Evolutionary conservation across 2,113 vertebrate genomes (phyloP).

Genomic region (Ammodytes marinus): DNA sequence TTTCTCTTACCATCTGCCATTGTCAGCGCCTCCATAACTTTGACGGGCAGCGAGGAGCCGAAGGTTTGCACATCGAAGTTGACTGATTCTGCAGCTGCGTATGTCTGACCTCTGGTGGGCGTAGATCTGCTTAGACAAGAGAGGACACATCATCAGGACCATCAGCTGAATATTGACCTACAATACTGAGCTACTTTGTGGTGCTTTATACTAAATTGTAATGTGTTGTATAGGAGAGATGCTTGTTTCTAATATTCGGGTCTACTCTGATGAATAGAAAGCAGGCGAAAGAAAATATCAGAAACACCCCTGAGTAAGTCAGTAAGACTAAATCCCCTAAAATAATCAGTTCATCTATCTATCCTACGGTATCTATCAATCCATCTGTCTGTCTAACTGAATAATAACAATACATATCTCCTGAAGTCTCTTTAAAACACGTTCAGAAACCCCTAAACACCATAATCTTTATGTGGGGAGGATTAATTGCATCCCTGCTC

Average conservation of each 20-base stretch:
- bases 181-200: background rate
- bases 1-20: slow-evolving; percentile 87
- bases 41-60: slow-evolving; percentile 95
- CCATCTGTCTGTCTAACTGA: too few relatives aligned
- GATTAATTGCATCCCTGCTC: background rate
- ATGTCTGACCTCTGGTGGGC: slow-evolving; percentile 88
- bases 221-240: background rate
- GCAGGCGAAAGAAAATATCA: background rate
- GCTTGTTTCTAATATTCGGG: too few relatives aligned
- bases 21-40: slow-evolving; percentile 95
- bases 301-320: background rate
- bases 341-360: too few relatives aligned
- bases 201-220: background rate
- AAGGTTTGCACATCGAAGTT: slow-evolving; percentile 93
- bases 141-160: background rate
- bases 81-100: slow-evolving; percentile 85
- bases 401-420: too few relatives aligned
- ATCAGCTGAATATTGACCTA: background rate
- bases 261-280: too few relatives aligned
- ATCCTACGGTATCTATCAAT: too few relatives aligned
- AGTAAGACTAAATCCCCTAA: background rate
- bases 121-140: slow-evolving; percentile 84
- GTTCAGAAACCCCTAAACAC: background rate
- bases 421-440: too few relatives aligned
- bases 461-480: background rate